A percentile compares a stretch with the other conserved stretches of the same genome.
These are phyloP conservation scores for Echinops telfairi DNA, from an alignment of 2,113 vertebrate genomes.

Conservation along the genomic window DNA sequence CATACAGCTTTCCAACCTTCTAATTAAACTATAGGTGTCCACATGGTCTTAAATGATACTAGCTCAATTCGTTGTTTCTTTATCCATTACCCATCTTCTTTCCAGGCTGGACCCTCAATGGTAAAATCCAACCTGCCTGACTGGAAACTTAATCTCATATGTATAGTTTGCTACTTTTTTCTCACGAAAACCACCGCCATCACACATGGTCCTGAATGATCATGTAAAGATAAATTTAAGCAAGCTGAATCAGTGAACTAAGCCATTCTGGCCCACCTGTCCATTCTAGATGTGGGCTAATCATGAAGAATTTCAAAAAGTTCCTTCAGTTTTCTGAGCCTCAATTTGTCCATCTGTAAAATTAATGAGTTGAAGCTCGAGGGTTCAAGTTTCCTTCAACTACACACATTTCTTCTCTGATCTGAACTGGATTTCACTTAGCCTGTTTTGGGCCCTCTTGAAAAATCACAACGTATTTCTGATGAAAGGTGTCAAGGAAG, in stretches of 20 bases:
- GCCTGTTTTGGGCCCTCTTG: background rate
- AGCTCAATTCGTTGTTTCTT: background rate
- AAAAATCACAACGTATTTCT: conserved; percentile 41
- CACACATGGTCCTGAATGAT: background rate
- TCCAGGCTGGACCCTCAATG: background rate
- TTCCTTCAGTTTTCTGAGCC: background rate
- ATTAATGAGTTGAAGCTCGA: background rate
- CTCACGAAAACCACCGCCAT: background rate
- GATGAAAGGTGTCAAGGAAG: background rate
- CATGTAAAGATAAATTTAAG: conserved; percentile 34
- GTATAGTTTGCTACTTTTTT: background rate
- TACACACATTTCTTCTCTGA: conserved; percentile 12
- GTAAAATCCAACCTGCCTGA: background rate
- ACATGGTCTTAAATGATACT: background rate
- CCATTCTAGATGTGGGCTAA: conserved; percentile 2
- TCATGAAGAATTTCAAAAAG: conserved; percentile 31
- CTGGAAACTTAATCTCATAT: background rate
- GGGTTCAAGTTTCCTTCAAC: background rate
- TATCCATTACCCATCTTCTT: background rate
- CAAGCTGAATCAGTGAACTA: background rate
- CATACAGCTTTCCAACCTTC: background rate
- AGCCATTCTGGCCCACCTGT: background rate
- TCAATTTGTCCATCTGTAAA: background rate
- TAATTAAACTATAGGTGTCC: background rate
- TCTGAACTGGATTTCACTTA: background rate